Base-by-base conservation (phyloP, 92 coral and sea anemone genomes). In the Actinostola sp. region DNA sequence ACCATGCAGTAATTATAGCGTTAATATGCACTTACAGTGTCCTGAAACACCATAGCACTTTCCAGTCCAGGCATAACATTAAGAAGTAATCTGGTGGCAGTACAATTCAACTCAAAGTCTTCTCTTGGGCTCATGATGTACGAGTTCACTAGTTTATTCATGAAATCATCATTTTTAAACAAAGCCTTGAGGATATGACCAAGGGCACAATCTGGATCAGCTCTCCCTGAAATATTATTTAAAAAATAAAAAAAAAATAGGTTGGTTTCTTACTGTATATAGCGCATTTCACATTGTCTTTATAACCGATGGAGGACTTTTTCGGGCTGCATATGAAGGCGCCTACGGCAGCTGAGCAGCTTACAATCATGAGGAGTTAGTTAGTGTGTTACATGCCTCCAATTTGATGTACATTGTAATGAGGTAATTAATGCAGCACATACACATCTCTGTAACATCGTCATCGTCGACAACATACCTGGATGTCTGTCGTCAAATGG, bases 401-500 rank as follows among this genome's bases (percentile, higher is more conserved):
- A n/a, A n/a, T n/a, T n/a, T n/a, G n/a, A n/a, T n/a, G n/a, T n/a
- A n/a, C n/a, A n/a, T n/a, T n/a, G n/a, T n/a, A n/a, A n/a, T n/a
- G n/a, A n/a, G n/a, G n/a, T n/a, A n/a, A n/a, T n/a, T n/a, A n/a
- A n/a, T n/a, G n/a, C n/a, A n/a, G n/a, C n/a, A n/a, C n/a, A n/a
- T n/a, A n/a, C n/a, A n/a, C n/a, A 35, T 13, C 23, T 63, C 10
- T 4, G 13, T 33, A 27, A 23, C 49, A 34, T 65, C 43, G 27
- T 42, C 27, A 20, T 7, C 38, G 8, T 25, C n/a, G 17, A 26
- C 65, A 59, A 26, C 49, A 64, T 81, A 94, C 98, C 95, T 91
- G 98, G 98, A 60, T 94, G 98, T 25, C 97, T 71, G 80, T 94
- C 98, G 61, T 94, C 98, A 83, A 94, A 88, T 6, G 98, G 98